These are phyloP conservation scores for Plecturocebus donacophilus DNA, from an alignment of 2,113 vertebrate species.

Conservation along the genomic window DNA sequence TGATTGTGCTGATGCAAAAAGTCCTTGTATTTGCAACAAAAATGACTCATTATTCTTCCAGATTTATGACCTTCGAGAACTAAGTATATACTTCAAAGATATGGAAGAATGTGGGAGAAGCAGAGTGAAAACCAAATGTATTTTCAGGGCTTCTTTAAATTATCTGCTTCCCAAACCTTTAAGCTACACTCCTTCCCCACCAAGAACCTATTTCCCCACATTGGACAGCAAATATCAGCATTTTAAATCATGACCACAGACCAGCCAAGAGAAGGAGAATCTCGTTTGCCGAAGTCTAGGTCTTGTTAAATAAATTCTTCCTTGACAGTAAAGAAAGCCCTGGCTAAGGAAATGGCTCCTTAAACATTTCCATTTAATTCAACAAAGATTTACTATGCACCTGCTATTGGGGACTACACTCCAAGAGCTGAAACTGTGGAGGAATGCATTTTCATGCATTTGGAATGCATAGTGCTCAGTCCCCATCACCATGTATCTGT, in stretches of 20 bases:
- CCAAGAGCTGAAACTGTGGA: neutral
- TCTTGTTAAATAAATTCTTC: conserved; percentile 74
- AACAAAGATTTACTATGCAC: conserved; percentile 62
- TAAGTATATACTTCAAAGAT: neutral
- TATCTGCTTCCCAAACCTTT: neutral
- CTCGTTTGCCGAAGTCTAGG: conserved; percentile 58
- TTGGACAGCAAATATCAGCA: neutral
- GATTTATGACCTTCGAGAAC: neutral
- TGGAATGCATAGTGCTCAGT: too few species aligned
- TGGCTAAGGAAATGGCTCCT: conserved; percentile 64
- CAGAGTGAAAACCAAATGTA: neutral
- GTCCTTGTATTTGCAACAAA: neutral
- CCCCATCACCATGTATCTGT: neutral
- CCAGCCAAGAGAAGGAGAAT: conserved; percentile 58
- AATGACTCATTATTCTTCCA: neutral
- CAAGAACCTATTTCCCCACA: conserved; percentile 60
- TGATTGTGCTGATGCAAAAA: neutral
- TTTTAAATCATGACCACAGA: conserved; percentile 57
- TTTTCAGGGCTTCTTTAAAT: conserved; percentile 24
- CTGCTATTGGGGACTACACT: conserved; percentile 30
- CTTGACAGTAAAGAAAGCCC: conserved; percentile 68
- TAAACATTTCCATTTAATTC: conserved; percentile 78
- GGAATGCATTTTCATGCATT: neutral
- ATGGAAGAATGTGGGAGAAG: neutral
- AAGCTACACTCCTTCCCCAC: neutral